Evolutionary conservation across 2,113 vertebrate genomes (phyloP).

Genomic region (Cynocephalus volans): DNA sequence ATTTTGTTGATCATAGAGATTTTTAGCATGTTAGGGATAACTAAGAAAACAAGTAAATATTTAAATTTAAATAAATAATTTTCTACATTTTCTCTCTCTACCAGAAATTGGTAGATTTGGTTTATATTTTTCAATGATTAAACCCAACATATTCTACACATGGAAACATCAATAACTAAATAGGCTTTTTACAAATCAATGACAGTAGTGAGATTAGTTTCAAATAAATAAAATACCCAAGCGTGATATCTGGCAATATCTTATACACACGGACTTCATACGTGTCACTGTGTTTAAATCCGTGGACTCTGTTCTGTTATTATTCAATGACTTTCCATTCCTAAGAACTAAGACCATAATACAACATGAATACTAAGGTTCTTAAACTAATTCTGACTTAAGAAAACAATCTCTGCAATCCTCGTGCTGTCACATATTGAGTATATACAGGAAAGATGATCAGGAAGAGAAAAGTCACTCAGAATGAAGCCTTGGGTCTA

Average conservation of each 20-base stretch:
- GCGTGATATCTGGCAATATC: neutral
- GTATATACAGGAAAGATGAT: neutral
- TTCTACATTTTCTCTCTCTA: constrained; percentile 18
- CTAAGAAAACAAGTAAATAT: neutral
- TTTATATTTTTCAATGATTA: neutral
- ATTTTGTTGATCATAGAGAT: neutral
- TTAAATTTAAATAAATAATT: neutral
- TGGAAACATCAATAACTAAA: neutral
- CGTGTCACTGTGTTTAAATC: neutral
- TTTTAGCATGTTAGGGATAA: constrained; percentile 20
- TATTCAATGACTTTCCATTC: neutral
- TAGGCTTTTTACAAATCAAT: neutral
- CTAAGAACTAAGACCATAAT: neutral
- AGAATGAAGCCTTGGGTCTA: neutral
- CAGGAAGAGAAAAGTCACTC: neutral
- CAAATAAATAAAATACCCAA: neutral
- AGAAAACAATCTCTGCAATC: neutral
- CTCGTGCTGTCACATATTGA: neutral
- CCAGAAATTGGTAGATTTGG: neutral
- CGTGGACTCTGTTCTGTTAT: neutral
- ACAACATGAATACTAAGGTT: neutral
- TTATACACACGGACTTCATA: neutral
- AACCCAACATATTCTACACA: neutral
- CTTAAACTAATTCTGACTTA: neutral
- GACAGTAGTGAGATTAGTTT: neutral